Evolutionary conservation across 1,140 invertebrate genomes (phyloP), one percentile per base, ranked within the genome.

Genomic region (Himalopsyche phryganea): DNA sequence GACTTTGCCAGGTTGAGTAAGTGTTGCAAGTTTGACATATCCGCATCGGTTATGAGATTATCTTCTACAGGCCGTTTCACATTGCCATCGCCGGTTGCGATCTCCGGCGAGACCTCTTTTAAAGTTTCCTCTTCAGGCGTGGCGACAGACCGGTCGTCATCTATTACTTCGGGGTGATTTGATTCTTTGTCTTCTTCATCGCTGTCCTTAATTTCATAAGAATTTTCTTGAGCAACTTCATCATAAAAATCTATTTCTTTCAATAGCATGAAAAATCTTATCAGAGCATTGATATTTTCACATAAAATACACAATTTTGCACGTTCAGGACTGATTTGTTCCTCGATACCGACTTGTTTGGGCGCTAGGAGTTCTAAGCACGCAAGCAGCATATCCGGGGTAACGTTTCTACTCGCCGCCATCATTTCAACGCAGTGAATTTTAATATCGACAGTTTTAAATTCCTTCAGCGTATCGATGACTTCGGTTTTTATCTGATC

Each of bases 391-490:
- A 82, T 72, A 48, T 84, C 76, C 2, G 80, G 75, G 35, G 77
- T 72, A 40, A 82, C 73, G 66, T 84, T 76, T 70, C 83, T 84
- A 69, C 81, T 85, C 38, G 75, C 80, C 40, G 84, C 77, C 48
- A 91, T 70, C 72, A 89, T 81, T 65, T 91, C 88, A 46, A 91
- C 67, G 32, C 79, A 84, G 69, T 91, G 87, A 56, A 84, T 78
- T 54, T 82, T 83, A 35, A 90, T 78, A 69, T 90, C 85, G 41
- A 82, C 75, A 0, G 89, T 94, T 72, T 87, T 85, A 32, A 95
- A 75, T 66, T 91, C 86, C 13, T 74, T 74, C 77, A 80, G 61
- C 70, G 76, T 67, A 69, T 69, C 66, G 71, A 79, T 64, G 61
- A 81, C 46, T 80, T 83, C 48, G 68, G 70, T 50, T 62, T 78